Base-by-base conservation (phyloP, 1,140 invertebrate species). In the Heliconius melpomene region DNA sequence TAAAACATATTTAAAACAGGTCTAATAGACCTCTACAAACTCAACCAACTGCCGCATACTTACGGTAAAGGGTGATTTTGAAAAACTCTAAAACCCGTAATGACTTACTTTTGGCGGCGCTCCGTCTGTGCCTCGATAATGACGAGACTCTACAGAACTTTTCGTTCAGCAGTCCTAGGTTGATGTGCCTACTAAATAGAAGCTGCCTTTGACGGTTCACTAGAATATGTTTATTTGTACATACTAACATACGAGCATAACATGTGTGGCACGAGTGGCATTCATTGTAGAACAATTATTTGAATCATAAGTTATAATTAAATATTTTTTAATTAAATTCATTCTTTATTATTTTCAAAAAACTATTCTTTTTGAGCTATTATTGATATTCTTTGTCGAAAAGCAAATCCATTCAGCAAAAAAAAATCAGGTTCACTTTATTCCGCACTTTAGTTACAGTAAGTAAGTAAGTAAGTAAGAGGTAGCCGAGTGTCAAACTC, bases 91-190 rank as follows among this genome's bases (percentile, higher is more conserved):
- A 60, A 60, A 66, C 26, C 23, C 26, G 60, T 66, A 66, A 66
- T 66, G 60, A 66, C 60, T 66, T 29, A 66, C 60, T 66, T 66
- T 66, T 66, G 23, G 23, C 26, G 60, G 13, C 16, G 29, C 29
- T 26, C 26, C 60, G 60, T 66, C 60, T 66, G 60, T 66, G 60
- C 60, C 60, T 66, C 60, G 60, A 66, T 66, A 66, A 66, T 66
- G 60, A 66, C 60, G 60, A 16, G 60, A 29, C 60, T 66, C 26
- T 16, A 66, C 60, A 66, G 23, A 66, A 66, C 26, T 66, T 66
- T 29, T 29, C 7, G 54, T 57, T n/a, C 60, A 13, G 9, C 26
- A 18, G 23, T 26, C 29, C 26, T 16, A 5, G 26, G 60, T 26
- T 29, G 60, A 66, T 66, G 29, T 66, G 9, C 60, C 60, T 66